A percentile compares a stretch with the other conserved stretches of the same genome.
phyloP scores from a whole-genome alignment of 2,113 vertebrate genomes.

The Catharus fuscescens region DNA sequence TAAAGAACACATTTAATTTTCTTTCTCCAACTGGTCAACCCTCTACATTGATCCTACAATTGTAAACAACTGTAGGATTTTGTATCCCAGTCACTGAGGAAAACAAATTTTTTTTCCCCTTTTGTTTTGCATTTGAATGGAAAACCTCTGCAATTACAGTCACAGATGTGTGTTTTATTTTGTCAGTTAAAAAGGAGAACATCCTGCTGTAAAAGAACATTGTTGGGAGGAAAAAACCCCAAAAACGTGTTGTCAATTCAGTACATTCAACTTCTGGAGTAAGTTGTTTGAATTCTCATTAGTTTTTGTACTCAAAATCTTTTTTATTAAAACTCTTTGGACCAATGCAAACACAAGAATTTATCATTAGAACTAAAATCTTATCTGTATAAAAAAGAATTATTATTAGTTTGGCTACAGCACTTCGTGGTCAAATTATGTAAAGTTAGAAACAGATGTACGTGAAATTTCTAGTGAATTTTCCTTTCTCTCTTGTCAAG shows the following conservation, averaged over 20 bases:
- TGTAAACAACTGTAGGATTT: neutral
- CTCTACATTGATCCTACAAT: neutral
- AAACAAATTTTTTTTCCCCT: neutral
- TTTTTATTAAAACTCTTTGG: neutral
- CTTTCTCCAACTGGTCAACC: neutral
- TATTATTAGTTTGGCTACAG: neutral
- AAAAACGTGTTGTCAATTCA: neutral
- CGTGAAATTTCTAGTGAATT: neutral
- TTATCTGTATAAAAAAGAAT: neutral
- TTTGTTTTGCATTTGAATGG: neutral
- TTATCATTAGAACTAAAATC: neutral
- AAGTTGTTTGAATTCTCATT: neutral
- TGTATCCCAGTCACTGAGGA: neutral
- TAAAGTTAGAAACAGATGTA: neutral
- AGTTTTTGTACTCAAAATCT: neutral
- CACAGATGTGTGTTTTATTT: neutral
- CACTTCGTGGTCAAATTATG: neutral
- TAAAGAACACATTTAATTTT: neutral
- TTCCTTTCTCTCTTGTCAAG: neutral
- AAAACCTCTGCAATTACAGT: neutral
- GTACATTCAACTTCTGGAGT: neutral
- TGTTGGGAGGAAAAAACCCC: accelerated
- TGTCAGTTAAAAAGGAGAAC: neutral
- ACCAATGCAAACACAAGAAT: neutral
- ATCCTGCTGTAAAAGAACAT: neutral